phyloP scores from a whole-genome alignment of 2,113 vertebrate species.

The Seriola aureovittata region DNA sequence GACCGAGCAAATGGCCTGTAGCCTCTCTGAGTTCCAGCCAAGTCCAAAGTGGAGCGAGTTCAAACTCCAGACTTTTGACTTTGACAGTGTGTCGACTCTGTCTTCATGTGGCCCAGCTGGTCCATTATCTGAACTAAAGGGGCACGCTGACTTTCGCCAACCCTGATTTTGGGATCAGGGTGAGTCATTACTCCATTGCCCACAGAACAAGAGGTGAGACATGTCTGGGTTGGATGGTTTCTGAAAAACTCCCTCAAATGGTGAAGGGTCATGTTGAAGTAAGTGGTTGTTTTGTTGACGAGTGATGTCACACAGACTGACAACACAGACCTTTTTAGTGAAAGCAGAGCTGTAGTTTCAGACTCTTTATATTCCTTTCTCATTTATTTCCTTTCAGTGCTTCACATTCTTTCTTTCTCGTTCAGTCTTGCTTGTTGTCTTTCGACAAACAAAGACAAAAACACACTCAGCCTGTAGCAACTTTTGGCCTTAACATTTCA shows the following conservation, averaged over 20 bases:
- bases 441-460: slow-evolving; percentile 15
- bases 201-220: slow-evolving; percentile 61
- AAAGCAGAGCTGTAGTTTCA: background rate
- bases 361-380: background rate
- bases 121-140: slow-evolving; percentile 56
- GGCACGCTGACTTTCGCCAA: slow-evolving; percentile 52
- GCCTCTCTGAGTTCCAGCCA: slow-evolving; percentile 65
- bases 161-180: slow-evolving; percentile 27
- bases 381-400: slow-evolving; percentile 14
- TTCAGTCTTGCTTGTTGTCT: background rate
- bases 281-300: slow-evolving; percentile 37
- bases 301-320: slow-evolving; percentile 27
- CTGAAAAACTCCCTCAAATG: slow-evolving; percentile 20
- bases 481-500: slow-evolving; percentile 38
- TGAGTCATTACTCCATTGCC: slow-evolving; percentile 48
- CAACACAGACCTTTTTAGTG: background rate
- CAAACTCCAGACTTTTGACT: slow-evolving; percentile 70
- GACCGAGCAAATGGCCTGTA: slow-evolving; percentile 57
- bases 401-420: slow-evolving; percentile 18
- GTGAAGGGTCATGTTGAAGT: slow-evolving; percentile 14
- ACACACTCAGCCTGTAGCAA: background rate
- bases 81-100: slow-evolving; percentile 47
- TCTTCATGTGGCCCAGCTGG: slow-evolving; percentile 52
- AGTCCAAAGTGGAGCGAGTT: slow-evolving; percentile 66
- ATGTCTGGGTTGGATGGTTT: slow-evolving; percentile 38